These are phyloP conservation scores for Auanema sp. DNA, from an alignment of 2,888 invertebrate genomes.

Conservation along the genomic window DNA sequence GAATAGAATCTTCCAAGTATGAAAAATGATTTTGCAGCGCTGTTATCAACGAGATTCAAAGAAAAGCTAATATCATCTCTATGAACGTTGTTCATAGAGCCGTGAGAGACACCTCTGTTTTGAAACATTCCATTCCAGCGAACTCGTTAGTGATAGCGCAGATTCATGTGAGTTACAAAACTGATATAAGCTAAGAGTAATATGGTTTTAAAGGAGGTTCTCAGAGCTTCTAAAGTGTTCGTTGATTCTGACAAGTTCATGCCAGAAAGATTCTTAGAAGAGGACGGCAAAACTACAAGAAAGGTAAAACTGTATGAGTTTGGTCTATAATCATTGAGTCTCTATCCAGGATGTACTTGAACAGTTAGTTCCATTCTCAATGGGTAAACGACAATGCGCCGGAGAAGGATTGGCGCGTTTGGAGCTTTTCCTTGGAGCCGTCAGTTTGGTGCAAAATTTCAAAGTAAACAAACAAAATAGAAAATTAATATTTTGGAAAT, in stretches of 20 bases:
- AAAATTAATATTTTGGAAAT: neutral
- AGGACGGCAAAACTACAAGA: conserved; percentile 34
- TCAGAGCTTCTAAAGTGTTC: conserved; percentile 30
- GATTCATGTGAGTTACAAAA: conserved; percentile 1
- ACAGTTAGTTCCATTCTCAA: conserved; percentile 34
- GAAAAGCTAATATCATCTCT: conserved; percentile 34
- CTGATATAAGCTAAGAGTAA: neutral
- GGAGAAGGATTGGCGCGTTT: conserved; percentile 45
- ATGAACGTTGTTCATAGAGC: conserved; percentile 22
- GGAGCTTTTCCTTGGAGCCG: conserved; percentile 37
- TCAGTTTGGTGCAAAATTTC: conserved; percentile 21
- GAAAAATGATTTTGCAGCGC: conserved; percentile 18
- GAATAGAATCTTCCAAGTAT: neutral
- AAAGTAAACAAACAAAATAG: conserved; percentile 3
- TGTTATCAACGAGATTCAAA: conserved; percentile 28
- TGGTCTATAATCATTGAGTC: neutral
- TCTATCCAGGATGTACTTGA: conserved; percentile 35
- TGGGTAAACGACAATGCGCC: conserved; percentile 42
- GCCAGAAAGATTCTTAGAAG: conserved; percentile 40
- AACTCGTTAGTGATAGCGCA: conserved; percentile 24
- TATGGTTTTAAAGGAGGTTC: conserved; percentile 26
- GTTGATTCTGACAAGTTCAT: conserved; percentile 29
- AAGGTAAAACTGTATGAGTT: conserved; percentile 22
- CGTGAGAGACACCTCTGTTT: conserved; percentile 15
- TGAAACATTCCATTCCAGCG: conserved; percentile 18